A percentile compares a stretch with the other conserved stretches of the same genome.
phyloP scores from a whole-genome alignment of 2,888 invertebrate genomes.

The Dascillus cervinus region DNA sequence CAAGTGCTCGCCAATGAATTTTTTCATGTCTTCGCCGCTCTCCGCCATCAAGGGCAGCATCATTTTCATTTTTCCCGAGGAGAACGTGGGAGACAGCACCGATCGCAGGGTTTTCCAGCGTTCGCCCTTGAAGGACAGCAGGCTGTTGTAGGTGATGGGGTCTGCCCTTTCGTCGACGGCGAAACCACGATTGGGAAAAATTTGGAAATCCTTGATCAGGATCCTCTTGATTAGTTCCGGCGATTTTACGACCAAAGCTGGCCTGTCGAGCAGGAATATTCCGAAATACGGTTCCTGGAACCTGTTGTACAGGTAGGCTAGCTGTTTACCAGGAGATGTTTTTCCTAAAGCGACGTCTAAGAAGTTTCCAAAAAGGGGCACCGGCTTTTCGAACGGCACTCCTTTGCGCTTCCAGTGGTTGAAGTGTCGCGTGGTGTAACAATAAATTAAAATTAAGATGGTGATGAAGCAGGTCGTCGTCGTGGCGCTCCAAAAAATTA shows the following conservation, averaged over 20 bases:
- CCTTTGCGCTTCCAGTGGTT: conserved; percentile 41
- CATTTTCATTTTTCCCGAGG: conserved; percentile 47
- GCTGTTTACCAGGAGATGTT: conserved; percentile 29
- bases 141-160: conserved; percentile 37
- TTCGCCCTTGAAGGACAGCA: conserved; percentile 43
- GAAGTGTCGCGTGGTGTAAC: too few species aligned
- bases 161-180: conserved; percentile 38
- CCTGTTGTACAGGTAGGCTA: conserved; percentile 29
- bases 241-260: conserved; percentile 41
- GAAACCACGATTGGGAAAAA: conserved; percentile 43
- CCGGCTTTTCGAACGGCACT: conserved; percentile 36
- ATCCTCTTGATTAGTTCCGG: conserved; percentile 44
- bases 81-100: conserved; percentile 48
- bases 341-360: conserved; percentile 31
- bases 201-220: conserved; percentile 43
- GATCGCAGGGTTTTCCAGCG: conserved; percentile 48
- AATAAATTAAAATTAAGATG: too few species aligned
- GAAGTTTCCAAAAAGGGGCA: conserved; percentile 40
- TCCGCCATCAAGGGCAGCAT: conserved; percentile 45
- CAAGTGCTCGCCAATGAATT: conserved; percentile 15
- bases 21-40: conserved; percentile 30
- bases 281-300: conserved; percentile 38
- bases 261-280: conserved; percentile 44
- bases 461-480: too few species aligned
- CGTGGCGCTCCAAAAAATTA: too few species aligned